A percentile compares a stretch with the other conserved stretches of the same genome.
phyloP scores from a whole-genome alignment of 2,888 invertebrate genomes.

The Schrankia costaestrigalis region DNA sequence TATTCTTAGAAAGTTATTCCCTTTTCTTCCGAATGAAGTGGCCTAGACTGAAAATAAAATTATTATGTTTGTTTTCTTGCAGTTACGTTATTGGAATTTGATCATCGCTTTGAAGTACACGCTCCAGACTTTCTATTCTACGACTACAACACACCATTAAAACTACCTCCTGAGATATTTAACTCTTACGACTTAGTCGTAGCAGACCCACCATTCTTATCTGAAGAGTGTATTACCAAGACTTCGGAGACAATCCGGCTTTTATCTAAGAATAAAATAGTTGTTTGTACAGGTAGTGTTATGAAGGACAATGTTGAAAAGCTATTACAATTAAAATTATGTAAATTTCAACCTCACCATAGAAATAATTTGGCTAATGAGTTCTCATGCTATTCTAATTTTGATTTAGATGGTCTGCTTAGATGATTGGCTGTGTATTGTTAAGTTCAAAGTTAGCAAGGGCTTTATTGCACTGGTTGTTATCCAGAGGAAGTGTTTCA shows the following conservation, averaged over 20 bases:
- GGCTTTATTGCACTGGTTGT: not conserved
- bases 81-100: slow-evolving; percentile 91
- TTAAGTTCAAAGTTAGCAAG: not conserved
- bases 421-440: slow-evolving; percentile 40
- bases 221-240: slow-evolving; percentile 94
- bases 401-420: slow-evolving; percentile 82
- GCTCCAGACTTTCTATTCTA: slow-evolving; percentile 91
- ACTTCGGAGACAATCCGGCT: slow-evolving; percentile 88
- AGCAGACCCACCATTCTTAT: slow-evolving; percentile 97
- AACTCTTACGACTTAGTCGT: slow-evolving; percentile 90
- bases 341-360: slow-evolving; percentile 89
- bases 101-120: slow-evolving; percentile 89
- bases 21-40: no score
- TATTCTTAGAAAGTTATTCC: no score
- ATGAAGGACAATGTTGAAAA: slow-evolving; percentile 86
- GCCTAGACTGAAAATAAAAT: no score
- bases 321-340: slow-evolving; percentile 83
- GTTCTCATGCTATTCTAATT: slow-evolving; percentile 95
- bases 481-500: no score
- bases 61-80: no score
- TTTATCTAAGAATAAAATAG: slow-evolving; percentile 86
- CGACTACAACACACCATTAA: slow-evolving; percentile 91
- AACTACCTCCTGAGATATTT: slow-evolving; percentile 81
- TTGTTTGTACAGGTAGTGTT: slow-evolving; percentile 93
- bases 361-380: slow-evolving; percentile 95